These are phyloP conservation scores for Neoaliturus tenellus DNA, from an alignment of 2,888 invertebrate species.

Conservation along the genomic window DNA sequence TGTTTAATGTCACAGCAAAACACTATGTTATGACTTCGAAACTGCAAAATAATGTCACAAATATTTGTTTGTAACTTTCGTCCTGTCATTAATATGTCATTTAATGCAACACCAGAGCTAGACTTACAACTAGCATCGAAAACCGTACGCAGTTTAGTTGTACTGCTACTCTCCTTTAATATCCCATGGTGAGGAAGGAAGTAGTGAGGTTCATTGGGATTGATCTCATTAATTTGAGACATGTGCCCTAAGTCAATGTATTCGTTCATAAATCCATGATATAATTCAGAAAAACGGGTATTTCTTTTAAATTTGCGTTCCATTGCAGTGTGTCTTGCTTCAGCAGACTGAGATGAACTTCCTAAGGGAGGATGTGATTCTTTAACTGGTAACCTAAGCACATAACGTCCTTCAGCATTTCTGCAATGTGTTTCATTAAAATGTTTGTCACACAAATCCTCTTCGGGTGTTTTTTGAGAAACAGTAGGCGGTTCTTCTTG, in stretches of 20 bases:
- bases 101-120: background rate
- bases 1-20: conserved; percentile 44
- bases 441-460: background rate
- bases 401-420: background rate
- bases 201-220: background rate
- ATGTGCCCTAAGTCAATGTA: background rate
- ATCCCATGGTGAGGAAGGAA: conserved; percentile 5
- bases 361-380: background rate
- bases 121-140: background rate
- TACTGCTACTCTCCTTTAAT: background rate
- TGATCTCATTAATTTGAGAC: background rate
- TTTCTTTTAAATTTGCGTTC: background rate
- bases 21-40: conserved; percentile 20
- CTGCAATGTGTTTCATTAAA: background rate
- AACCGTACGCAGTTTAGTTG: background rate
- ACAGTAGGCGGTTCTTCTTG: background rate
- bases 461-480: background rate
- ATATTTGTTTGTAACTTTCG: conserved; percentile 24
- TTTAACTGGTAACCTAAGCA: background rate
- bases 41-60: conserved; percentile 2
- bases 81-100: conserved; percentile 8
- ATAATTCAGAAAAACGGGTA: background rate
- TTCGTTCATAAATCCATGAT: background rate
- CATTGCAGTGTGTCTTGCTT: background rate
- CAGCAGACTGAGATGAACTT: background rate